Percentiles rank a stretch among this genome's conserved stretches.
These are phyloP conservation scores for Alces alces DNA, from an alignment of 2,113 vertebrate species.

Conservation along the genomic window DNA sequence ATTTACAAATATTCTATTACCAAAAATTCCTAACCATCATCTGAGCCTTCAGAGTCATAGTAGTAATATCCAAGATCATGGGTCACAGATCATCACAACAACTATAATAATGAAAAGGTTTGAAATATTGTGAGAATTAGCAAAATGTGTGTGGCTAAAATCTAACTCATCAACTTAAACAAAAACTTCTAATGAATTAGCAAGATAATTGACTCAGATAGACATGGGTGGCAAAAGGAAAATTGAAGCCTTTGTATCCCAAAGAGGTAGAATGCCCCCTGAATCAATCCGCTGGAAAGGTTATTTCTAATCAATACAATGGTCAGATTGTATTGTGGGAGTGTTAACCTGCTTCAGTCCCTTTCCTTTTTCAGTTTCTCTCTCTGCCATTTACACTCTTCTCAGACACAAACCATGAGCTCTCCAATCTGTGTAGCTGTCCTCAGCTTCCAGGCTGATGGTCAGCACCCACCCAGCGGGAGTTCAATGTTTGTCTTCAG, in stretches of 20 bases:
- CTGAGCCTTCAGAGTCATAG: neutral
- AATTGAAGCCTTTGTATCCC: fast-evolving
- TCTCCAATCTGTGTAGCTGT: neutral
- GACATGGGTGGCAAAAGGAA: neutral
- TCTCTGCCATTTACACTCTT: neutral
- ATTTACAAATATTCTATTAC: neutral
- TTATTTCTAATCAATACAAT: neutral
- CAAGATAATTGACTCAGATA: neutral
- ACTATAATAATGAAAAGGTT: neutral
- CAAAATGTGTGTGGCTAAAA: neutral
- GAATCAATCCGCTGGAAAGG: neutral
- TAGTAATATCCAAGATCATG: neutral
- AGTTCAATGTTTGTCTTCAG: neutral
- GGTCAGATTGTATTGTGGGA: neutral
- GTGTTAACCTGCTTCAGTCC: neutral
- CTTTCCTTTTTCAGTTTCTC: neutral
- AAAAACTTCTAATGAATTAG: neutral
- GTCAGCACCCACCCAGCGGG: neutral
- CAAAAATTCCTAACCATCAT: neutral
- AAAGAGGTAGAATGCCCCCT: neutral
- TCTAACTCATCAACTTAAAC: neutral
- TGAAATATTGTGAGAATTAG: neutral
- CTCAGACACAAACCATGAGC: neutral
- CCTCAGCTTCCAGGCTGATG: neutral
- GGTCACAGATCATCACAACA: neutral